These are phyloP conservation scores for Pygocentrus nattereri DNA, from an alignment of 2,797 vertebrate species.

Conservation along the genomic window DNA sequence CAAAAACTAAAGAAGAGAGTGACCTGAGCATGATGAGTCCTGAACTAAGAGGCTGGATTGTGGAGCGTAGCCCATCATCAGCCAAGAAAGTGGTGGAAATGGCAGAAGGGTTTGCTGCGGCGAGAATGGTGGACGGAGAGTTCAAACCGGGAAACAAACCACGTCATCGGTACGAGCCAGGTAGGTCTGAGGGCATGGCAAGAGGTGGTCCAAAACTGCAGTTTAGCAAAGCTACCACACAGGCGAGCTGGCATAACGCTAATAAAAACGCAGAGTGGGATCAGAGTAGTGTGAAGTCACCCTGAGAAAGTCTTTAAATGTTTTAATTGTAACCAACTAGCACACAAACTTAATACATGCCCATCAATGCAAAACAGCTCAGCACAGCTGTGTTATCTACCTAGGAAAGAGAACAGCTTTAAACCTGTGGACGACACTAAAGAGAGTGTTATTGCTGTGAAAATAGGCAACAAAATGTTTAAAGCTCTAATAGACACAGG, in stretches of 20 bases:
- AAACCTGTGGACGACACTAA: neutral
- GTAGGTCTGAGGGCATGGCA: neutral
- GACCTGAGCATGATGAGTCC: neutral
- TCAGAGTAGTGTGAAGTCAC: neutral
- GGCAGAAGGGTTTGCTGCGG: neutral
- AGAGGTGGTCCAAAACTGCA: neutral
- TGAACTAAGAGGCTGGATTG: neutral
- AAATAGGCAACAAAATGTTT: no score
- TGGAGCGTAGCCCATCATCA: neutral
- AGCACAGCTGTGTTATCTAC: neutral
- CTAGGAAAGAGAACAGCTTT: constrained; percentile 1
- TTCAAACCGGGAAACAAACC: neutral
- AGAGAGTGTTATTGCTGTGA: neutral
- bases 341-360: neutral
- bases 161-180: neutral
- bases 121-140: neutral
- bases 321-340: neutral
- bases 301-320: neutral
- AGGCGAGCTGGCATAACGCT: neutral
- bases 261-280: neutral
- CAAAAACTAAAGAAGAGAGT: no score
- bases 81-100: neutral
- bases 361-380: neutral
- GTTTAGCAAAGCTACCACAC: neutral
- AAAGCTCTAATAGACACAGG: neutral